Conservation (phyloP, 2,113 vertebrate species). For the Scortum barcoo region DNA sequence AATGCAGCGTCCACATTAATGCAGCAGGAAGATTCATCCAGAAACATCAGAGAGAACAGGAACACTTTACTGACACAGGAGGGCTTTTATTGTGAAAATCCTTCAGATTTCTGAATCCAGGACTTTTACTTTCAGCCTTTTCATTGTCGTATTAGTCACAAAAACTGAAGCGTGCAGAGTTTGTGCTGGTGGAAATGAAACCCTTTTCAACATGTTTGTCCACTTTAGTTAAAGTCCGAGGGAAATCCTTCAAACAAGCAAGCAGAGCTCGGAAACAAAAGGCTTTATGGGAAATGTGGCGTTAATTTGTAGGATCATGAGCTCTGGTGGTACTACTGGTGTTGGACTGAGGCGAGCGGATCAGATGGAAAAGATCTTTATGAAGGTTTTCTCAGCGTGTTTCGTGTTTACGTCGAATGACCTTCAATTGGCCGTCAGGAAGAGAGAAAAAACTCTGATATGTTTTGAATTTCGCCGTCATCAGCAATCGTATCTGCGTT, state of each 20-base stretch:
- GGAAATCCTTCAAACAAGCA: not conserved
- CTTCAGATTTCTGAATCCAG: too few relatives aligned
- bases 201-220: not conserved
- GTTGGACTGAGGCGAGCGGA: not conserved
- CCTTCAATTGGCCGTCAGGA: not conserved
- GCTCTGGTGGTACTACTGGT: not conserved
- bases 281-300: not conserved
- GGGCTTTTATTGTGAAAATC: too few relatives aligned
- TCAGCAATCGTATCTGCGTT: slow-evolving; percentile 22
- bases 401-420: slow-evolving; percentile 1
- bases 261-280: not conserved
- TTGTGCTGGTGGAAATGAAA: not conserved
- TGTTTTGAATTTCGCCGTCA: slow-evolving; percentile 49
- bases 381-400: not conserved
- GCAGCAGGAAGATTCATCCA: too few relatives aligned
- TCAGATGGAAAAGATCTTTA: not conserved
- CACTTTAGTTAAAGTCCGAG: not conserved
- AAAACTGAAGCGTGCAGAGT: not conserved
- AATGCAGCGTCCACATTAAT: too few relatives aligned
- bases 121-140: too few relatives aligned
- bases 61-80: too few relatives aligned
- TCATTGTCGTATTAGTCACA: too few relatives aligned
- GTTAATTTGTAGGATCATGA: not conserved
- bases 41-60: too few relatives aligned
- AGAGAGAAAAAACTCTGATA: not conserved